Evolutionary conservation across 2,113 vertebrate genomes (phyloP).

Genomic region (Platichthys stellatus): DNA sequence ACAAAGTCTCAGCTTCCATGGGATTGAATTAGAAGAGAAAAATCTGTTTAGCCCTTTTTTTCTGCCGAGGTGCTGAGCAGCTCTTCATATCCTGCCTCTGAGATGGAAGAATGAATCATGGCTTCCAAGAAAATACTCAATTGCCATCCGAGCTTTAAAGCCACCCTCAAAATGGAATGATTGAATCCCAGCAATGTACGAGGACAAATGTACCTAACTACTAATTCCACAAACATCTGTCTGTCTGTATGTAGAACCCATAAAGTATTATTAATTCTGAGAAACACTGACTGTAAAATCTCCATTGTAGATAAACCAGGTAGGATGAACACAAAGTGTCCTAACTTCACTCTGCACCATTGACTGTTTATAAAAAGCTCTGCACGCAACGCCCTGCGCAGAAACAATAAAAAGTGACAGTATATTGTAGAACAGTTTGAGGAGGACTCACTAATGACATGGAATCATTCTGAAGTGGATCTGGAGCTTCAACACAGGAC

Average conservation of each 20-base stretch:
- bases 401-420: neutral
- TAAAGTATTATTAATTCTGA: too few species aligned
- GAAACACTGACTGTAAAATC: too few species aligned
- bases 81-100: slow-evolving; percentile 47
- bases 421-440: neutral
- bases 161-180: slow-evolving; percentile 33
- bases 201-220: slow-evolving; percentile 1
- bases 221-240: too few species aligned
- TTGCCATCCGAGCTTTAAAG: slow-evolving; percentile 60
- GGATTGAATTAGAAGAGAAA: slow-evolving; percentile 56
- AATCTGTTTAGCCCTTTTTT: slow-evolving; percentile 54
- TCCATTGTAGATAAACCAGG: too few species aligned
- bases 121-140: slow-evolving; percentile 58
- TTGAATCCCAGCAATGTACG: slow-evolving; percentile 21
- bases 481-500: too few species aligned
- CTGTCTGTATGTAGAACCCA: too few species aligned
- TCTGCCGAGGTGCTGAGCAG: slow-evolving; percentile 35
- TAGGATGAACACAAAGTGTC: too few species aligned
- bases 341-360: too few species aligned
- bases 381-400: neutral
- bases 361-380: too few species aligned
- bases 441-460: neutral
- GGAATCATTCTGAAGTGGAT: neutral
- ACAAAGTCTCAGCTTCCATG: neutral
- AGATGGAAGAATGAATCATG: slow-evolving; percentile 48